Evolutionary conservation across 2,797 vertebrate species (phyloP), one percentile per base, ranked within the genome.

Genomic region (Brotogeris chrysoptera): DNA sequence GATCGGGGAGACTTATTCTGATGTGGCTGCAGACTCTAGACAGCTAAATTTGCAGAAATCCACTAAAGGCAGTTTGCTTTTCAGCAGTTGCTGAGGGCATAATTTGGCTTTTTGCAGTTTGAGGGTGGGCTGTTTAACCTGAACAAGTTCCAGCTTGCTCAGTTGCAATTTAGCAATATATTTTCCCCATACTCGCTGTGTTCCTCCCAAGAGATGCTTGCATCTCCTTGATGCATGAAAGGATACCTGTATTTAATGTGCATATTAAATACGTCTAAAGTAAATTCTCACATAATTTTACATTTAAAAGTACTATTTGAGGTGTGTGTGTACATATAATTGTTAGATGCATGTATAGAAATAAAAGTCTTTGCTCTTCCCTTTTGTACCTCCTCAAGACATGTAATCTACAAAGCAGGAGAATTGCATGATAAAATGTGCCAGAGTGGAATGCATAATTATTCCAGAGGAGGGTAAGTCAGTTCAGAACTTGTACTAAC

Each of bases 401-500:
- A 94, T 94, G 93, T 96, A 97, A 96, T 95, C 95, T 95, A 96
- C 96, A 97, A 96, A 97, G 96, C 77, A 50, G 91, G 41, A 92
- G 94, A 90, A 77, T 1, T 95, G 90, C 94, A 94, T 80, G 95
- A 96, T 95, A 88, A 96, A 96, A 93, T 97, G 95, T 95, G 95
- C 95, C 95, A 94, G 90, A 82, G 90, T 92, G 96, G 95, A 96
- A 97, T 95, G 96, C 85, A 74, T 96, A 97, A 97, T 97, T 96
- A 95, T 95, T 97, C 95, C 95, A 94, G 91, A 96, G 95, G 90
- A 96, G 95, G 94, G 95, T 93, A 96, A 96, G 94, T 97, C 96
- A 96, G 95, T 96, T 97, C 96, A 97, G 95, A 96, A 97, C 95
- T 96, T 96, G 95, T 97, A 96, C 95, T 86, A 61, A 96, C 96